A percentile compares a stretch with the other conserved stretches of the same genome.
Evolutionary conservation across 2,888 invertebrate genomes (phyloP).

Genomic region (Doris montereyensis): DNA sequence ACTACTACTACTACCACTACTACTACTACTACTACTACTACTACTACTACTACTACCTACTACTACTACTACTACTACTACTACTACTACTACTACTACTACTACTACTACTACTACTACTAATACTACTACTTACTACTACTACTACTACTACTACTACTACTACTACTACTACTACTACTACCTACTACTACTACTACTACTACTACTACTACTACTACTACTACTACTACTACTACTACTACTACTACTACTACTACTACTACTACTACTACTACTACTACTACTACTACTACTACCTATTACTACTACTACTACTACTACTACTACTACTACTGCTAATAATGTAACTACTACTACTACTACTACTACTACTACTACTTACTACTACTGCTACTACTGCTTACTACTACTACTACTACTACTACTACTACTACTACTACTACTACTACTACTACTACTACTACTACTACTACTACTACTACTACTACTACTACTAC

Average conservation of each 20-base stretch:
- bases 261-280: background rate
- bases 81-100: conserved; percentile 20
- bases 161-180: background rate
- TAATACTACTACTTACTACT: conserved; percentile 15
- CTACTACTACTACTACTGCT: conserved; percentile 7
- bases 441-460: background rate
- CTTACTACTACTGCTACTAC: no score
- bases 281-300: background rate
- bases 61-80: conserved; percentile 20
- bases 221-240: background rate
- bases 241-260: background rate
- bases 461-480: conserved; percentile 20
- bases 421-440: background rate
- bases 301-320: background rate
- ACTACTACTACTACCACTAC: conserved; percentile 14
- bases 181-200: background rate
- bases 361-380: conserved; percentile 30
- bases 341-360: conserved; percentile 23
- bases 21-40: conserved; percentile 16
- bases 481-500: conserved; percentile 17
- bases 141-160: conserved; percentile 4
- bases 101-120: no score
- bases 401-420: no score
- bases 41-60: conserved; percentile 13
- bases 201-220: background rate